These are phyloP conservation scores for Berghia stephanieae DNA, from an alignment of 1,140 invertebrate genomes.

Conservation along the genomic window DNA sequence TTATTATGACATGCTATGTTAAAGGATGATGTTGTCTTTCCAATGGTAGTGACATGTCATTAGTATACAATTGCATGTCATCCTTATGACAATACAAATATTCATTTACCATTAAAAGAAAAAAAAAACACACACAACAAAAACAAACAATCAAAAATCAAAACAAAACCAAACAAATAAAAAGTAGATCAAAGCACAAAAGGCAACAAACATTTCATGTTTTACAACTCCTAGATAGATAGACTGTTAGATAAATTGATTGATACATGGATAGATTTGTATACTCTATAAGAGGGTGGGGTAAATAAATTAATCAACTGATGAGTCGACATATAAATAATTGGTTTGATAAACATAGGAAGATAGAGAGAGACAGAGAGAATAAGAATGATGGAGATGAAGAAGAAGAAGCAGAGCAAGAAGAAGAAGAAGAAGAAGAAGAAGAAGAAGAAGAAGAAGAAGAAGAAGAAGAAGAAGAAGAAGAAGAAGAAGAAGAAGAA, in stretches of 20 bases:
- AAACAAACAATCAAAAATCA: no score
- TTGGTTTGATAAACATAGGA: neutral
- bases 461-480: neutral
- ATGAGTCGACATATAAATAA: neutral
- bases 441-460: neutral
- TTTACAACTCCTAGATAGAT: neutral
- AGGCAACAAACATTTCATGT: neutral
- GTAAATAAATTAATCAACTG: neutral
- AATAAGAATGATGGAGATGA: neutral
- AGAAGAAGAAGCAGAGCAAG: neutral
- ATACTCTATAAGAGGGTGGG: neutral
- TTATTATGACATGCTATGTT: no score
- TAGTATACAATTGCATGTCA: no score
- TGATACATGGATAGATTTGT: neutral
- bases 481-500: neutral
- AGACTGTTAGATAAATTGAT: neutral
- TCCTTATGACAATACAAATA: no score
- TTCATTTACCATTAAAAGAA: no score
- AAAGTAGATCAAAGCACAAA: no score
- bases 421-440: neutral
- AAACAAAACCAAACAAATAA: no score
- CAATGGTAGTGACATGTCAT: no score
- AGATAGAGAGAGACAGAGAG: conserved; percentile 1
- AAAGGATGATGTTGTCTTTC: no score
- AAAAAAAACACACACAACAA: no score